Evolutionary conservation across 37 sponge, comb jelly and placozoan species (phyloP).

Genomic region (Ianthella basta): DNA sequence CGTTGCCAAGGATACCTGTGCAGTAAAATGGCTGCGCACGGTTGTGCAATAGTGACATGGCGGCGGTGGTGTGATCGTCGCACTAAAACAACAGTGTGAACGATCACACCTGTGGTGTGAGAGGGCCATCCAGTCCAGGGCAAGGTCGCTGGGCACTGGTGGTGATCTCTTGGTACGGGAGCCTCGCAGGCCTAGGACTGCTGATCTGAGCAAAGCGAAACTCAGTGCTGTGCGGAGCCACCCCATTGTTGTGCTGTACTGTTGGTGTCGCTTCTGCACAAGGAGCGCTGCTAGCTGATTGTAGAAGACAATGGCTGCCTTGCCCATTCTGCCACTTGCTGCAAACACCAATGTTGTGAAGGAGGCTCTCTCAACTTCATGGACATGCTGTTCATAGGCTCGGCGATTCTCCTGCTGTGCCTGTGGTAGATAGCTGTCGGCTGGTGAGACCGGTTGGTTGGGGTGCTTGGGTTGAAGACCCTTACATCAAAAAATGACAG

Average conservation of each 20-base stretch:
- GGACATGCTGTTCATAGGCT: background rate
- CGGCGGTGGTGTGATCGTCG: no score
- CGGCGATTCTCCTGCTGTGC: background rate
- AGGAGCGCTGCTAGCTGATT: background rate
- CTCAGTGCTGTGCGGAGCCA: slow-evolving; percentile 1
- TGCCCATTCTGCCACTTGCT: background rate
- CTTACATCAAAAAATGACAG: background rate
- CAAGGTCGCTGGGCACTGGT: no score
- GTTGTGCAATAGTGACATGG: no score
- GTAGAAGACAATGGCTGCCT: background rate
- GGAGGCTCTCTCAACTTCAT: background rate
- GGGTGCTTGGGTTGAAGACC: background rate
- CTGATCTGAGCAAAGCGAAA: background rate
- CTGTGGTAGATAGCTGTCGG: background rate
- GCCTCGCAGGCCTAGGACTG: background rate
- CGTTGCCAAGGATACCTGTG: no score
- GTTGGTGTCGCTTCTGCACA: background rate
- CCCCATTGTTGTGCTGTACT: background rate
- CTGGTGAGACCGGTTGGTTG: background rate
- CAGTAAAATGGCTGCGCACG: no score
- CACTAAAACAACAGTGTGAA: no score
- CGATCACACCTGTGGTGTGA: no score
- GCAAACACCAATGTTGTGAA: background rate
- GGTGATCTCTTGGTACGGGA: no score
- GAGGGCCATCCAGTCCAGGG: no score